Conservation (phyloP, 2,888 invertebrate genomes). For the Melolontha melolontha region DNA sequence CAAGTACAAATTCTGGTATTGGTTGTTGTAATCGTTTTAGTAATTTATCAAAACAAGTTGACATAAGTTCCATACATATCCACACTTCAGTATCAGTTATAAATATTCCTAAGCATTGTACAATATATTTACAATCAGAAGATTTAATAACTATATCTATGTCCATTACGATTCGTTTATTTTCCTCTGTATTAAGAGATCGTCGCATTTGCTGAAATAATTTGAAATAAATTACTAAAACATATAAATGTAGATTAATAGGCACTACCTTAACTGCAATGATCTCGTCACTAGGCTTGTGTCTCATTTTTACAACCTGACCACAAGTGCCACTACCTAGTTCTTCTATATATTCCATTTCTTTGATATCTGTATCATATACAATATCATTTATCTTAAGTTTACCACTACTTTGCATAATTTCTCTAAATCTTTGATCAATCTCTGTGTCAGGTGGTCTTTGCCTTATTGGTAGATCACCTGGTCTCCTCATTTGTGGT, state of each 20-base stretch:
- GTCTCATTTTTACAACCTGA: slow-evolving; percentile 96
- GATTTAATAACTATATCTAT: slow-evolving; percentile 98
- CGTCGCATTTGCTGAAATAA: slow-evolving; percentile 90
- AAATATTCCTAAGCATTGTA: slow-evolving; percentile 97
- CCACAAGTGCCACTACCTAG: slow-evolving; percentile 97
- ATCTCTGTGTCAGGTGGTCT: slow-evolving; percentile 70
- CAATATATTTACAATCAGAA: slow-evolving; percentile 96
- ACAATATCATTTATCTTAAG: slow-evolving; percentile 83
- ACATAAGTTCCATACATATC: slow-evolving; percentile 99
- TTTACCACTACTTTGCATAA: slow-evolving; percentile 93
- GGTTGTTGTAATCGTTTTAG: slow-evolving; percentile 86
- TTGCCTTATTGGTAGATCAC: slow-evolving; percentile 73
- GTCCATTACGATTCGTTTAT: slow-evolving; percentile 98
- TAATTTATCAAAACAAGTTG: slow-evolving; percentile 97
- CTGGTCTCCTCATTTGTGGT: slow-evolving; percentile 65
- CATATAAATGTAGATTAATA: slow-evolving; percentile 3
- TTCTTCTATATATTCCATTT: slow-evolving; percentile 87
- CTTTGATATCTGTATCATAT: slow-evolving; percentile 85
- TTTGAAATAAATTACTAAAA: slow-evolving; percentile 5
- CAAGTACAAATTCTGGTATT: slow-evolving; percentile 96
- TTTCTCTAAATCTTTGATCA: slow-evolving; percentile 89
- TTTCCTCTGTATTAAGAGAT: slow-evolving; percentile 96
- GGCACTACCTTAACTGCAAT: slow-evolving; percentile 90
- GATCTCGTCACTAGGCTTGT: slow-evolving; percentile 84
- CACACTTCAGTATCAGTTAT: slow-evolving; percentile 98